These are phyloP conservation scores for Sebastes jordani DNA, from an alignment of 2,797 vertebrate genomes.

Conservation along the genomic window DNA sequence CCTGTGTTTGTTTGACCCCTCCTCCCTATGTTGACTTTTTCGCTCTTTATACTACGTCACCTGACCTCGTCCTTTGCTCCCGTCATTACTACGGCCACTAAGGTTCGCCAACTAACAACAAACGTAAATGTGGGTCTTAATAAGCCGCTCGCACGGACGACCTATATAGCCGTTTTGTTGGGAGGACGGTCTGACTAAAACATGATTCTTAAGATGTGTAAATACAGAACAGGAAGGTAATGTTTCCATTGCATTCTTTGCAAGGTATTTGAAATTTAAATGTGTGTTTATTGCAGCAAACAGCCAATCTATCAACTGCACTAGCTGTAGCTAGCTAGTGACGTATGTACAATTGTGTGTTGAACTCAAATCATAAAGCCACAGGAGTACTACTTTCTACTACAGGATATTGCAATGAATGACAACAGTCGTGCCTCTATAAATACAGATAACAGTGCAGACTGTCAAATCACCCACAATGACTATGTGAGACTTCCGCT, in stretches of 20 bases:
- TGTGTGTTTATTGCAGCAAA: background rate
- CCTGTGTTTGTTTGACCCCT: background rate
- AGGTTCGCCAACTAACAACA: no score
- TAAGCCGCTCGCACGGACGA: rapidly evolving
- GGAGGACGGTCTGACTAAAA: no score
- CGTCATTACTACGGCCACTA: no score
- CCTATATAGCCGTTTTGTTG: no score
- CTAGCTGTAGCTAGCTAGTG: background rate
- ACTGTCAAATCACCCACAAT: background rate
- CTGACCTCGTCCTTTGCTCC: no score
- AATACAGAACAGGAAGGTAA: background rate
- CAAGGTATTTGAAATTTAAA: background rate
- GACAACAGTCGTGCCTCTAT: no score
- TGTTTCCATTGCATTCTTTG: background rate
- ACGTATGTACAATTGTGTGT: background rate
- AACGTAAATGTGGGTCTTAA: no score
- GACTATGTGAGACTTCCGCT: background rate
- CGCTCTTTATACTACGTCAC: no score
- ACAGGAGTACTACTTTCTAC: background rate
- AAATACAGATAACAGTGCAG: background rate
- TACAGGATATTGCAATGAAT: background rate
- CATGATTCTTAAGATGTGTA: background rate
- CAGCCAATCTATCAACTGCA: background rate
- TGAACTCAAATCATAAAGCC: background rate
- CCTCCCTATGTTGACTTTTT: no score